Base-by-base conservation (phyloP, 1,140 invertebrate species). In the Reticulitermes speratus region DNA sequence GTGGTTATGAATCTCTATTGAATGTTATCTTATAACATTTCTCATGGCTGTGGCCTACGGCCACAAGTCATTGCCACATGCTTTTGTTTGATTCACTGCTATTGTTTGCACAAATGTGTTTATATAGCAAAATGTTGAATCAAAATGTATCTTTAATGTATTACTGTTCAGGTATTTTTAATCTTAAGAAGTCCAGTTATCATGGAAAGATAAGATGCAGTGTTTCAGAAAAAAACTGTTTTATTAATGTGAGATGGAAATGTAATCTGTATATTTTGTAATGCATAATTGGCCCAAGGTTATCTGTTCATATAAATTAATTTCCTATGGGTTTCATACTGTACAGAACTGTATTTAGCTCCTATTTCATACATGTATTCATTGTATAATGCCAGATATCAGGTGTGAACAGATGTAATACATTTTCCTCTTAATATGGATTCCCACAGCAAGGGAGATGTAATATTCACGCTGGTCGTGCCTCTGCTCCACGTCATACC, bases 311-410 rank as follows among this genome's bases (percentile, higher is more conserved):
- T 52, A 52, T 84, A 30, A 84, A n/a, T 52, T 32, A 52, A 30
- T 48, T 84, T 84, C 32, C 44, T 48, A n/a, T 25, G n/a, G 44
- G 44, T 44, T 25, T 45, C n/a, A 44, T 48, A 25, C 44, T 84
- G 44, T 84, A 48, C 48, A 52, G n/a, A 84, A 30, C 16, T 84
- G 45, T 52, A 59, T 52, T 52, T 25, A 59, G n/a, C n/a, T 84
- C 8, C 52, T 52, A 5, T 84, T 52, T 52, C 30, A 52, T 38
- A 30, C 2, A 84, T 52, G n/a, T 84, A 59, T 84, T 19, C 48
- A 84, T 84, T 14, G 52, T 84, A 84, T 84, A 52, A 25, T 84
- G 45, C 83, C 45, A 52, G 30, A 84, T 11, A 30, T n/a, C n/a
- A 25, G 21, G 14, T 84, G 45, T n/a, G 19, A 84, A 23, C 30